phyloP scores from a whole-genome alignment of 2,797 vertebrate species.

The Gymnoscopelus microlampas region DNA sequence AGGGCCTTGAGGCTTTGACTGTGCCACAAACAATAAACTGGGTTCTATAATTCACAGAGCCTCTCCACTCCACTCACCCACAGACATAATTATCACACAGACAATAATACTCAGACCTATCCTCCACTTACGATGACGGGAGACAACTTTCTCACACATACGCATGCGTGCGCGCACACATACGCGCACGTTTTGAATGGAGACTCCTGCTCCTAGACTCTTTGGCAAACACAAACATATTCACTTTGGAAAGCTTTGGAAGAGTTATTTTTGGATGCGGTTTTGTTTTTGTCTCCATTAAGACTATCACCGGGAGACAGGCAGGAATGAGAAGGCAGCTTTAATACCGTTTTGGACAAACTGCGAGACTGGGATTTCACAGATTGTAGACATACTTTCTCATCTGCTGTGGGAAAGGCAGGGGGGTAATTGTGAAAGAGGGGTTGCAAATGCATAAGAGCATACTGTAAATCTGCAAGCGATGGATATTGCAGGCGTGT shows the following conservation, averaged over 20 bases:
- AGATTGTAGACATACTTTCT: conserved; percentile 71
- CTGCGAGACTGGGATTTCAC: conserved; percentile 46
- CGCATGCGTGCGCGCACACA: too few species aligned
- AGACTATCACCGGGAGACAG: conserved; percentile 62
- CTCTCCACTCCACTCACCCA: conserved; percentile 42
- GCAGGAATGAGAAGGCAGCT: conserved; percentile 61
- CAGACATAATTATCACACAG: conserved; percentile 50
- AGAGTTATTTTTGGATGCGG: conserved; percentile 75
- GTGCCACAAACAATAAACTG: conserved; percentile 49
- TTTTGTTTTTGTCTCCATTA: conserved; percentile 69
- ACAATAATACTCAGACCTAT: conserved; percentile 36
- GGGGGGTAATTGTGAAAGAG: conserved; percentile 37
- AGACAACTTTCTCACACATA: conserved; percentile 56
- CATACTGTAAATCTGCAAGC: conserved; percentile 55
- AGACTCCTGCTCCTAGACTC: conserved; percentile 48
- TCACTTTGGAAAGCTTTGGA: conserved; percentile 36
- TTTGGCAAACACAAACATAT: conserved; percentile 52
- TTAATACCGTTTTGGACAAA: conserved; percentile 42
- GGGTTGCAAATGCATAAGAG: conserved; percentile 17
- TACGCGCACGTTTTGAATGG: conserved; percentile 31
- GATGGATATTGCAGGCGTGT: conserved; percentile 58
- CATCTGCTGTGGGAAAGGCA: conserved; percentile 61
- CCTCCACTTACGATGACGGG: conserved; percentile 52
- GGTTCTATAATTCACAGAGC: conserved; percentile 36
- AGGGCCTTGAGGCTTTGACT: conserved; percentile 34